Percentiles rank a stretch among this genome's conserved stretches.
Evolutionary conservation across 2,113 vertebrate genomes (phyloP).

Genomic region (Prunella fulvescens): DNA sequence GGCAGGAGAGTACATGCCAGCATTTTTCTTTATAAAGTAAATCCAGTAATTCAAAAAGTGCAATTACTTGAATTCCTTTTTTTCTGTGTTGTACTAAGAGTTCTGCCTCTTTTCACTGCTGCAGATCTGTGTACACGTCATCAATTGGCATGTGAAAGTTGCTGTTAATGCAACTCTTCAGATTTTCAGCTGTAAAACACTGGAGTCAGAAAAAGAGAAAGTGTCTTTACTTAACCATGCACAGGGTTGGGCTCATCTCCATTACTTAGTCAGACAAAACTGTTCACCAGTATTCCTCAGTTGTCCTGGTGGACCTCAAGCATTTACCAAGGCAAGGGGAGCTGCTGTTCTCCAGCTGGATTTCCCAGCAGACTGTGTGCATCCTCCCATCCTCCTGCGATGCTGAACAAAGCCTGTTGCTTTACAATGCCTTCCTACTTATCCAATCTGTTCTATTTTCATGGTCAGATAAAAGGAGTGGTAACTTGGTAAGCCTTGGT

Average conservation of each 20-base stretch:
- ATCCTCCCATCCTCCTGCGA: background rate
- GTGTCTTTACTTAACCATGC: background rate
- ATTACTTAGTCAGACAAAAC: background rate
- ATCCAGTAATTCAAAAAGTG: background rate
- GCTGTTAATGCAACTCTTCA: background rate
- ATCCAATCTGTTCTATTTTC: background rate
- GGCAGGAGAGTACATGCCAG: slow-evolving; percentile 10
- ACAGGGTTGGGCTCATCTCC: background rate
- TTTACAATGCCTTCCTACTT: background rate
- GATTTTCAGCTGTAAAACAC: background rate
- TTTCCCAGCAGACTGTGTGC: background rate
- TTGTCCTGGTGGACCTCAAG: background rate
- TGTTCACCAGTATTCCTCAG: background rate
- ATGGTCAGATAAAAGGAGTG: background rate
- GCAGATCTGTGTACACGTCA: background rate
- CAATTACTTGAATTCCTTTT: background rate
- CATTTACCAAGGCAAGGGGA: background rate
- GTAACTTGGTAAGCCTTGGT: background rate
- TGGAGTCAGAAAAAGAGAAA: background rate
- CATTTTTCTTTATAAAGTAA: background rate
- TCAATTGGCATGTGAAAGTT: background rate
- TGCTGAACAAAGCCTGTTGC: background rate
- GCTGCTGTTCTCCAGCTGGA: background rate
- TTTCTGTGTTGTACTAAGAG: background rate
- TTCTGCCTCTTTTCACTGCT: background rate